Percentiles rank a stretch among this genome's conserved stretches.
Evolutionary conservation across 2,797 vertebrate genomes (phyloP).

Genomic region (Ptychobarbus kaznakovi): DNA sequence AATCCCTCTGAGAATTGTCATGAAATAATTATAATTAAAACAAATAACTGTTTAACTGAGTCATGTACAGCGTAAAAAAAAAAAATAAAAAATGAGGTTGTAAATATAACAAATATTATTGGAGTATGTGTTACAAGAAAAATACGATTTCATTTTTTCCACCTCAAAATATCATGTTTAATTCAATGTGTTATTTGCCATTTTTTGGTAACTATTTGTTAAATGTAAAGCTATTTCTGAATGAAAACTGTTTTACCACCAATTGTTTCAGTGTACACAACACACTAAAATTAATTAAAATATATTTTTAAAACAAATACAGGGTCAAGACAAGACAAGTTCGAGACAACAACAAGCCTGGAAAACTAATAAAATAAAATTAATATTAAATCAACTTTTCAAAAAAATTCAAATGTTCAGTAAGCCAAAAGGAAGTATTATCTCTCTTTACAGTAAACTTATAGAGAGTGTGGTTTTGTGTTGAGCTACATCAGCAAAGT

Average conservation of each 20-base stretch:
- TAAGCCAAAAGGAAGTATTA: neutral
- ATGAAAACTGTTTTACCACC: neutral
- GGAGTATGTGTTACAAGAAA: too few relatives aligned
- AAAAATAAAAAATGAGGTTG: too few relatives aligned
- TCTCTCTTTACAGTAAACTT: neutral
- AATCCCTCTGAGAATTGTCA: too few relatives aligned
- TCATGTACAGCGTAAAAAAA: too few relatives aligned
- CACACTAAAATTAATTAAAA: too few relatives aligned
- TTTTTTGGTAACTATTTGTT: neutral
- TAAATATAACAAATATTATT: too few relatives aligned
- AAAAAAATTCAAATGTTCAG: neutral
- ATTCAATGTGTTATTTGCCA: neutral
- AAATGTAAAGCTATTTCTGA: neutral
- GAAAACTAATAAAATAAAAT: neutral
- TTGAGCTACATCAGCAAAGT: neutral
- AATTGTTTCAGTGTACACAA: neutral
- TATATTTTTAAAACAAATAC: neutral
- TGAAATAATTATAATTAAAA: neutral
- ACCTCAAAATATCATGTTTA: too few relatives aligned
- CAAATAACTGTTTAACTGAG: neutral
- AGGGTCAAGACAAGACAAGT: neutral
- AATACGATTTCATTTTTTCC: too few relatives aligned
- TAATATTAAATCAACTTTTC: neutral
- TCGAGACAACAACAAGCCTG: neutral
- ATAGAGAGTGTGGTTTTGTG: constrained; percentile 12